A percentile compares a stretch with the other conserved stretches of the same genome.
These are phyloP conservation scores for Chloebia gouldiae DNA, from an alignment of 2,113 vertebrate genomes.

Conservation along the genomic window DNA sequence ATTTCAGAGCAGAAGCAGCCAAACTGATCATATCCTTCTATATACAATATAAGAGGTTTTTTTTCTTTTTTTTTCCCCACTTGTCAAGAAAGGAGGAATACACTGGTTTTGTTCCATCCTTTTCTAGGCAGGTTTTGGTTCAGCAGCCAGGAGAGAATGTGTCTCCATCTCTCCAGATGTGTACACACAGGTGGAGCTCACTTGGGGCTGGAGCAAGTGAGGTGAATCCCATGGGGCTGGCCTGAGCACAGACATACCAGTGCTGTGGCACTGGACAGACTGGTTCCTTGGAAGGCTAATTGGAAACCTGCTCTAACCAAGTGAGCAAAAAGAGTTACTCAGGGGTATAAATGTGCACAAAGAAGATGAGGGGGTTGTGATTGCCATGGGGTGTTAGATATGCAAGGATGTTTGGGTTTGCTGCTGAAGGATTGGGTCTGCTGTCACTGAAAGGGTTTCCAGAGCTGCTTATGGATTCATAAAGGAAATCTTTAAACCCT, in stretches of 20 bases:
- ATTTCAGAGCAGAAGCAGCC: not conserved
- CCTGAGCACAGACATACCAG: fast-evolving
- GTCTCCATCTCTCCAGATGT: not conserved
- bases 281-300: not conserved
- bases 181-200: fast-evolving
- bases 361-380: not conserved
- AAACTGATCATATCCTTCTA: not conserved
- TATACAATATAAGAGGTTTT: not conserved
- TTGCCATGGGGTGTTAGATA: not conserved
- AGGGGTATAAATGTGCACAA: not conserved
- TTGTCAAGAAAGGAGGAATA: not conserved
- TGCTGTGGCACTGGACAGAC: not conserved
- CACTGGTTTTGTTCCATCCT: not conserved
- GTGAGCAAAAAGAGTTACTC: not conserved
- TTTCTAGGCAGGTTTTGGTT: not conserved
- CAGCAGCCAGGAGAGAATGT: not conserved
- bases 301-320: not conserved
- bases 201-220: not conserved
- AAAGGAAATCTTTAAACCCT: not conserved
- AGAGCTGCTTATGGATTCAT: not conserved
- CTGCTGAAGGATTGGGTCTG: not conserved
- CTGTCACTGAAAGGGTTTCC: not conserved
- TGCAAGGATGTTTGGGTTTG: not conserved
- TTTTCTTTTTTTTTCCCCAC: fast-evolving
- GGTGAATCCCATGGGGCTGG: not conserved